These are phyloP conservation scores for Virgularia gustaviana DNA, from an alignment of 92 coral and sea anemone genomes.

Conservation along the genomic window DNA sequence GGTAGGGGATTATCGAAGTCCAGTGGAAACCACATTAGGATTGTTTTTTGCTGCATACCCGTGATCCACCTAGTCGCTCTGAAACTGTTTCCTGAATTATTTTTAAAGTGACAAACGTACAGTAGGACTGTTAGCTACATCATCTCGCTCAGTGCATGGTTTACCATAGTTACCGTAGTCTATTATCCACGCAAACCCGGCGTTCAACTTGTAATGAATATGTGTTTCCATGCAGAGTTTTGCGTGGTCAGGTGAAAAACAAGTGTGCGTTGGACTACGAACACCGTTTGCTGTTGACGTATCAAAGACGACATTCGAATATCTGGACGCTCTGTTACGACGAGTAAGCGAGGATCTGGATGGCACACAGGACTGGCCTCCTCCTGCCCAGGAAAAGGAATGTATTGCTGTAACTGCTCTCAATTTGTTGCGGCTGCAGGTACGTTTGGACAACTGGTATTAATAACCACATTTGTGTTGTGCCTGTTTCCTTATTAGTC, in stretches of 20 bases:
- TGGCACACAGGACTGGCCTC: slow-evolving; percentile 99
- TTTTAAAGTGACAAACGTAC: too few relatives aligned
- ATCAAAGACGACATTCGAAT: slow-evolving; percentile 83
- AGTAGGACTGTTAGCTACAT: background rate
- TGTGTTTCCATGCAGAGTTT: slow-evolving; percentile 65
- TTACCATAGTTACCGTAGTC: background rate
- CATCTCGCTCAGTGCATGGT: background rate
- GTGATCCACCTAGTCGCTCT: too few relatives aligned
- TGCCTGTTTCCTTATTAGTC: background rate
- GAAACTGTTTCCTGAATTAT: too few relatives aligned
- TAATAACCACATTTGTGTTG: background rate
- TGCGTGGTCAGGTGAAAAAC: slow-evolving; percentile 90
- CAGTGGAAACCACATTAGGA: too few relatives aligned
- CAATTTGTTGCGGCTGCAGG: slow-evolving; percentile 85
- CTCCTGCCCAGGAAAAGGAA: slow-evolving; percentile 99
- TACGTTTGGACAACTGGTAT: slow-evolving; percentile 14
- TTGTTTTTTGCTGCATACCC: too few relatives aligned
- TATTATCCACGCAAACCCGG: background rate
- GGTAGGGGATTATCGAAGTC: too few relatives aligned
- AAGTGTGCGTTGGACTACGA: slow-evolving; percentile 78
- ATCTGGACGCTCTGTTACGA: slow-evolving; percentile 82
- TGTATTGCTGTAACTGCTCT: slow-evolving; percentile 92
- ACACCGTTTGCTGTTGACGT: slow-evolving; percentile 90
- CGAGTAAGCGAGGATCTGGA: slow-evolving; percentile 95
- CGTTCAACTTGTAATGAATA: background rate